Base-by-base conservation (phyloP, 2,888 invertebrate species). In the Drosophila neoperkinsi region DNA sequence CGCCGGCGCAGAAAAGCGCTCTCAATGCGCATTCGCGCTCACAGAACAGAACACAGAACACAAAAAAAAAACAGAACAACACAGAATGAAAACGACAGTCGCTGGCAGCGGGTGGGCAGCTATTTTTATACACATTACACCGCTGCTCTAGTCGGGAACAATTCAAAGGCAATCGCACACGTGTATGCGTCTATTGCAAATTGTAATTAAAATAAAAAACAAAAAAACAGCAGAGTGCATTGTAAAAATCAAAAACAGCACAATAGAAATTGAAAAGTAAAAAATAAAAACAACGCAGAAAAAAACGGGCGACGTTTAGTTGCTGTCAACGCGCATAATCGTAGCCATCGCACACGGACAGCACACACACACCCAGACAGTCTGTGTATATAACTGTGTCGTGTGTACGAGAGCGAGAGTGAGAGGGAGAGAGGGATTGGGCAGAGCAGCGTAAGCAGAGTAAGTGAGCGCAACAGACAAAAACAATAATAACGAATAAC, bases 241-340 rank as follows among this genome's bases (percentile, higher is more conserved):
- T 52, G 43, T 38, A 41, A 46, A 71, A 56, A 16, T 21, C 46
- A 46, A 7, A 57, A 57, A 13, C 11, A 41, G 38, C 57, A 50
- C 25, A 62, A 28, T 64, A 71, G 30, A 55, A 46, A 25, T n/a
- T 34, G 33, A 49, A 51, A 64, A 43, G 28, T 25, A 60, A 16
- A 50, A 38, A 50, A 46, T 55, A 41, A 59, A 34, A 67, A 56
- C 61, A 74, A 59, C 25, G 9, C 21, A 9, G 25, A 51, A 52
- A 16, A 56, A 41, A 68, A 71, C 64, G 49, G 67, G 71, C 71
- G 57, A 63, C 74, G 71, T 80, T 63, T 77, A 70, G 77, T 63
- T 67, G 68, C 74, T 75, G 77, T 69, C 84, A 88, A 88, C 79
- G 85, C 85, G 85, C 85, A 85, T 86, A 85, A 85, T 85, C 85